Evolutionary conservation across 2,113 vertebrate species (phyloP).

Genomic region (Neopipo cinnamomea): DNA sequence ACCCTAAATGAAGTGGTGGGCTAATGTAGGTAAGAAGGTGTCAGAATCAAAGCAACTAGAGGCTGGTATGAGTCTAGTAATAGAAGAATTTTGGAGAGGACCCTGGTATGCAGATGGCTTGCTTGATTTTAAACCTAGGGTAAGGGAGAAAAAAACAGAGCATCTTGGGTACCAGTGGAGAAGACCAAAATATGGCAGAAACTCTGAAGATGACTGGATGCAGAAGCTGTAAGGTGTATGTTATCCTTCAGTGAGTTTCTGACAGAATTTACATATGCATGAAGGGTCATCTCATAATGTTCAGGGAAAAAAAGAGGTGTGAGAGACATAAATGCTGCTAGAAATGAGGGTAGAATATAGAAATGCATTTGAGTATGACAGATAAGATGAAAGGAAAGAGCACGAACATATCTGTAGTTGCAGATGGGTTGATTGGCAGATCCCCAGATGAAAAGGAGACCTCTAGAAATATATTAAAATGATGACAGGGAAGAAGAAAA

Average conservation of each 20-base stretch:
- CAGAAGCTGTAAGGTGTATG: constrained; percentile 40
- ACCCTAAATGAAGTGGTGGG: constrained; percentile 58
- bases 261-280: constrained; percentile 65
- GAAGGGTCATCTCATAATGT: constrained; percentile 60
- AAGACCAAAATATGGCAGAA: constrained; percentile 40
- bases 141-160: background rate
- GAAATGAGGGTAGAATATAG: constrained; percentile 46
- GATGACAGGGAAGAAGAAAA: constrained; percentile 7
- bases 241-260: constrained; percentile 64
- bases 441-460: constrained; percentile 24
- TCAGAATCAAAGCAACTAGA: constrained; percentile 36
- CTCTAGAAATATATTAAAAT: constrained; percentile 30
- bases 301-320: background rate
- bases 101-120: constrained; percentile 20
- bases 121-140: background rate
- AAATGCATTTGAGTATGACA: constrained; percentile 14
- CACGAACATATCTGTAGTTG: constrained; percentile 2
- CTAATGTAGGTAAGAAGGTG: constrained; percentile 60
- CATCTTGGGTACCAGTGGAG: background rate
- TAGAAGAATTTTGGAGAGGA: background rate
- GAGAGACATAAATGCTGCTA: constrained; percentile 31
- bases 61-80: background rate
- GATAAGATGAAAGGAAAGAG: constrained; percentile 45
- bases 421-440: constrained; percentile 53
- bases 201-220: constrained; percentile 6